A percentile compares a stretch with the other conserved stretches of the same genome.
Evolutionary conservation across 1,140 invertebrate genomes (phyloP).

Genomic region (Euborellia annulipes): DNA sequence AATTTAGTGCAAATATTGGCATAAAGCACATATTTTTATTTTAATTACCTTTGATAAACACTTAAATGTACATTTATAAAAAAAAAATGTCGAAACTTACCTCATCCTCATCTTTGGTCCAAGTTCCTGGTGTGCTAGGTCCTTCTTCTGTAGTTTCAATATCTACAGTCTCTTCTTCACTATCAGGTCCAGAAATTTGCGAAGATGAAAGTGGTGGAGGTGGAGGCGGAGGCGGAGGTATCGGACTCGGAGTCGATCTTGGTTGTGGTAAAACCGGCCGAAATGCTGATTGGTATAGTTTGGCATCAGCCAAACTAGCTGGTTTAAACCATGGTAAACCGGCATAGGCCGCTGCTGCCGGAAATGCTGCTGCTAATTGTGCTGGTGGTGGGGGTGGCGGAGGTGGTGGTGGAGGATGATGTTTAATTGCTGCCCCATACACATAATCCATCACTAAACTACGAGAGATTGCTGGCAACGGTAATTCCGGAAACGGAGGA

Average conservation of each 20-base stretch:
- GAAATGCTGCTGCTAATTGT: conserved; percentile 13
- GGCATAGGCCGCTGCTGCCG: conserved; percentile 9
- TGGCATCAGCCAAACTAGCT: conserved; percentile 19
- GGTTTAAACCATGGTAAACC: conserved; percentile 22
- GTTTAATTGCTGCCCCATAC: conserved; percentile 27
- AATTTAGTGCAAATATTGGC: no score
- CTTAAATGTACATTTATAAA: no score
- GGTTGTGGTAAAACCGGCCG: conserved; percentile 32
- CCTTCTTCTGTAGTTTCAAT: conserved; percentile 42
- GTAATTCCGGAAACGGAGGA: conserved; percentile 35
- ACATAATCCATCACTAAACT: conserved; percentile 49
- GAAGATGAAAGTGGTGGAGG: background rate
- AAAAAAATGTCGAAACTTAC: no score
- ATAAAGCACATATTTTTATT: no score
- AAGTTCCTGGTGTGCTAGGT: conserved; percentile 10
- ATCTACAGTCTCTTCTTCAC: conserved; percentile 39
- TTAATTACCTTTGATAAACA: no score
- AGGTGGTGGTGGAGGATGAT: conserved; percentile 28
- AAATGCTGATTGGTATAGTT: conserved; percentile 43
- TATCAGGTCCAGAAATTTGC: conserved; percentile 11
- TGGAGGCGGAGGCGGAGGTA: background rate
- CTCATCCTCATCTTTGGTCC: background rate
- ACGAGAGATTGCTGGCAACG: conserved; percentile 32
- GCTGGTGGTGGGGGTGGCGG: conserved; percentile 18
- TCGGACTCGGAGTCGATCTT: background rate